These are phyloP conservation scores for Bombus ignitus DNA, from an alignment of 1,140 invertebrate genomes.

Conservation along the genomic window DNA sequence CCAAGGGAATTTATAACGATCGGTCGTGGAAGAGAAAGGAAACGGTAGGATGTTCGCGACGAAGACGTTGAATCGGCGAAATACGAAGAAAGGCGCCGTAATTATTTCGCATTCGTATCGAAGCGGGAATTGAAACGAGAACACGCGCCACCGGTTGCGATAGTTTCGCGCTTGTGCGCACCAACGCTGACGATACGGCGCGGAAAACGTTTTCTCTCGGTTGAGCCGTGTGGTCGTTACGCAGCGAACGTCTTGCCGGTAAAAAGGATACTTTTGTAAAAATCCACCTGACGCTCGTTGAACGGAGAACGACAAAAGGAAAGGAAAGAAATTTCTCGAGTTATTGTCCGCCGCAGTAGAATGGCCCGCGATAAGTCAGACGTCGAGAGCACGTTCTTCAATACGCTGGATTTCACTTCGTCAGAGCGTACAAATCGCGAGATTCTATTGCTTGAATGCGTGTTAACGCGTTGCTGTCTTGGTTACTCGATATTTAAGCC, in stretches of 20 bases:
- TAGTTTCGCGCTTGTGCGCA: neutral
- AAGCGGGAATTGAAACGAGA: neutral
- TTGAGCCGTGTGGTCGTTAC: too few relatives aligned
- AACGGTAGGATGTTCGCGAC: neutral
- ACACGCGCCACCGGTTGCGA: too few relatives aligned
- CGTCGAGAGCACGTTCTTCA: neutral
- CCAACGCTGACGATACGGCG: neutral
- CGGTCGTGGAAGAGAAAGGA: neutral
- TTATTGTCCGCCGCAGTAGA: constrained; percentile 26
- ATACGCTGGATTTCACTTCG: too few relatives aligned
- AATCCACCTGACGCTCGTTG: too few relatives aligned
- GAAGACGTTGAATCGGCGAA: neutral
- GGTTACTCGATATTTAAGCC: too few relatives aligned
- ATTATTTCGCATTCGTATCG: constrained; percentile 22
- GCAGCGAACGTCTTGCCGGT: too few relatives aligned
- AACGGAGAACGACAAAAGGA: too few relatives aligned
- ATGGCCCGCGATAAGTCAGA: constrained; percentile 37
- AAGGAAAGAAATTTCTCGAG: constrained; percentile 15
- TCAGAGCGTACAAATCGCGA: too few relatives aligned
- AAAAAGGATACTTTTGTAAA: too few relatives aligned
- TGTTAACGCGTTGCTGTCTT: too few relatives aligned
- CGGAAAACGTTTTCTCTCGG: too few relatives aligned
- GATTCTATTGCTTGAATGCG: too few relatives aligned
- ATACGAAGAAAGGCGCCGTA: neutral
- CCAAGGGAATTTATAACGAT: neutral